Evolutionary conservation across 2,797 vertebrate genomes (phyloP), one percentile per base, ranked within the genome.

Genomic region (Sebastiscus tertius): DNA sequence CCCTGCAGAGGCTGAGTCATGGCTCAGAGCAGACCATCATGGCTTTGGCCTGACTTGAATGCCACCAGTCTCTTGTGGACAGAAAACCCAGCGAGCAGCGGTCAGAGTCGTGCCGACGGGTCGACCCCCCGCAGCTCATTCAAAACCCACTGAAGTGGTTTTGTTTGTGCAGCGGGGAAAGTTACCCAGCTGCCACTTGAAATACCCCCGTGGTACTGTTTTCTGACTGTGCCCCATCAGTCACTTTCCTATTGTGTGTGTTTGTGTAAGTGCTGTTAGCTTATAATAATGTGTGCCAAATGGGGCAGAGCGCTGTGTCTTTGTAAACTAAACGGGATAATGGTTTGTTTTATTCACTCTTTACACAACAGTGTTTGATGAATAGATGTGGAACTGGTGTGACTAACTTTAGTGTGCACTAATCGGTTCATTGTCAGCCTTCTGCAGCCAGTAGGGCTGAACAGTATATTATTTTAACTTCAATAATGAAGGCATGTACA

Each of bases 111-210:
- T 27, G 12, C 29, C 12, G 2, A 54, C 3, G 58, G 9, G 11
- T 63, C 1, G 7, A 31, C 70, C 73, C 27, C 64, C 64, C 12
- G 5, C 6, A 71, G 70, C 73, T 61, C 36, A 65, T 83, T 84
- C 74, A 81, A 66, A 42, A 86, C 64, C 52, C 79, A 63, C 42
- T 78, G 18, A 75, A 70, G 60, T 62, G 46, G 55, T 74, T 84
- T 61, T 70, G 66, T 85, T 73, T 72, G 27, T 3, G 63, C 39
- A 49, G 74, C 26, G 13, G 34, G 22, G 56, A 79, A 77, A 8
- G 58, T 69, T 4, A 80, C 81, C 74, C 82, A 78, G 81, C 86
- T 75, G 65, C 52, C 42, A 6, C 74, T 81, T 81, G 20, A 39
- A 77, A 3, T 33, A 3, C 72, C 68, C 81, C 56, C 64, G 2